These are phyloP conservation scores for Aethina tumida DNA, from an alignment of 1,140 invertebrate species.

Conservation along the genomic window DNA sequence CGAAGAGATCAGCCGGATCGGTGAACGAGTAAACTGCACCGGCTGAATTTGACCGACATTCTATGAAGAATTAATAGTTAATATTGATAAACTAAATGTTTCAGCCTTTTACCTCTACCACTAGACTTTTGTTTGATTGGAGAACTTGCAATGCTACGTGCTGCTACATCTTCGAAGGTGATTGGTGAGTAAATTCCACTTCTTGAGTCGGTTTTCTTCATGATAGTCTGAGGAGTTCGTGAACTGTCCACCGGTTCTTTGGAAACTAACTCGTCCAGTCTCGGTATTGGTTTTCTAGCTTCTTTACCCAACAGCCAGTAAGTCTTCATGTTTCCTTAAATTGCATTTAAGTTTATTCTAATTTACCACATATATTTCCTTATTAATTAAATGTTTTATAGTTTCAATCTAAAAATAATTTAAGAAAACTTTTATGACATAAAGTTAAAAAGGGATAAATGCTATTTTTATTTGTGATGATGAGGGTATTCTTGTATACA, in stretches of 20 bases:
- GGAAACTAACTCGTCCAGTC: slow-evolving; percentile 3
- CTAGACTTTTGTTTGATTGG: slow-evolving; percentile 43
- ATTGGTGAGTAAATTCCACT: slow-evolving; percentile 68
- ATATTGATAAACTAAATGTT: not conserved
- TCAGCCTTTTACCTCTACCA: slow-evolving; percentile 33
- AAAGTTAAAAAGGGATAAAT: too few relatives aligned
- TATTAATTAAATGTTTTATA: too few relatives aligned
- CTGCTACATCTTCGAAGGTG: slow-evolving; percentile 71
- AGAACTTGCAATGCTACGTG: slow-evolving; percentile 61
- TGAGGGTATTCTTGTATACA: too few relatives aligned
- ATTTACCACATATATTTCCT: too few relatives aligned
- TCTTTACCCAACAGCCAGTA: slow-evolving; percentile 75
- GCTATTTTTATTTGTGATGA: too few relatives aligned
- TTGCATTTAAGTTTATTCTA: slow-evolving; percentile 26
- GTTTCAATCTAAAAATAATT: too few relatives aligned
- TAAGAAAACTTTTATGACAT: too few relatives aligned
- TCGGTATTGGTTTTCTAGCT: slow-evolving; percentile 41
- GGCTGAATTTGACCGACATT: slow-evolving; percentile 48
- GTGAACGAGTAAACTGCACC: slow-evolving; percentile 39
- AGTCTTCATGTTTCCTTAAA: slow-evolving; percentile 79
- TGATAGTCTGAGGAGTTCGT: slow-evolving; percentile 25
- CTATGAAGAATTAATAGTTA: slow-evolving; percentile 27
- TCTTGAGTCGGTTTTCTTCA: slow-evolving; percentile 32
- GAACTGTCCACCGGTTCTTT: slow-evolving; percentile 20
- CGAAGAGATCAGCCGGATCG: slow-evolving; percentile 29